phyloP scores from a whole-genome alignment of 2,113 vertebrate genomes.

The Brienomyrus brachyistius region DNA sequence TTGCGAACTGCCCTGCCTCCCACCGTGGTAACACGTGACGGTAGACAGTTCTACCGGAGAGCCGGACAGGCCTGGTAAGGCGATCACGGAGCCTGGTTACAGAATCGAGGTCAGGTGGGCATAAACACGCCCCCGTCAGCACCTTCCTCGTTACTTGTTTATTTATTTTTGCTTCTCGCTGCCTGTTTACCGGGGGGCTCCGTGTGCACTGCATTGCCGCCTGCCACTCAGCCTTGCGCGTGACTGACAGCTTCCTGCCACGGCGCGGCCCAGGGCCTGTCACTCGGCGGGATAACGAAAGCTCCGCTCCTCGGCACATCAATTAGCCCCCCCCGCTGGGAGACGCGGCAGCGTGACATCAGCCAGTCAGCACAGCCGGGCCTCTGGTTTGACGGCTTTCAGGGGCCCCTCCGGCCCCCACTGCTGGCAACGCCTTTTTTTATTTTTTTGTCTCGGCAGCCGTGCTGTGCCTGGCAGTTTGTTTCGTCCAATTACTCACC shows the following conservation, averaged over 20 bases:
- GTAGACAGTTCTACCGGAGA: background rate
- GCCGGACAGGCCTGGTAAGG: background rate
- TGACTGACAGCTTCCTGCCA: slow-evolving; percentile 45
- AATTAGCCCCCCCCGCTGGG: slow-evolving; percentile 43
- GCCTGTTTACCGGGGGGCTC: background rate
- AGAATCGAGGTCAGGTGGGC: background rate
- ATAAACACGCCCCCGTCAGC: background rate
- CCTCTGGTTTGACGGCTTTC: slow-evolving; percentile 51
- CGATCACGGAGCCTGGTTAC: background rate
- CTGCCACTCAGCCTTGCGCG: slow-evolving; percentile 34
- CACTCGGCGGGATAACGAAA: slow-evolving; percentile 39
- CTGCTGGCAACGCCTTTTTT: slow-evolving; percentile 21
- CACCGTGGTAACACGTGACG: background rate
- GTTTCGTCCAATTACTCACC: slow-evolving; percentile 75
- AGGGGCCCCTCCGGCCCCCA: slow-evolving; percentile 13
- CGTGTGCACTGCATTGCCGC: background rate
- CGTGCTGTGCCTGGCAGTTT: slow-evolving; percentile 45
- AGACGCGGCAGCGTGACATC: slow-evolving; percentile 57
- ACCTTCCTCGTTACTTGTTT: background rate
- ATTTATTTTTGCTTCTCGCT: background rate
- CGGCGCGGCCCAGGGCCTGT: slow-evolving; percentile 2
- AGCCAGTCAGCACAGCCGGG: slow-evolving; percentile 43
- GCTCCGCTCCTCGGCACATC: slow-evolving; percentile 23
- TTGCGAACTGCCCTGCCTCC: background rate
- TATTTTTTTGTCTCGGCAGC: slow-evolving; percentile 38